Base-by-base conservation (phyloP, 2,888 invertebrate species). In the Gari tellinella region DNA sequence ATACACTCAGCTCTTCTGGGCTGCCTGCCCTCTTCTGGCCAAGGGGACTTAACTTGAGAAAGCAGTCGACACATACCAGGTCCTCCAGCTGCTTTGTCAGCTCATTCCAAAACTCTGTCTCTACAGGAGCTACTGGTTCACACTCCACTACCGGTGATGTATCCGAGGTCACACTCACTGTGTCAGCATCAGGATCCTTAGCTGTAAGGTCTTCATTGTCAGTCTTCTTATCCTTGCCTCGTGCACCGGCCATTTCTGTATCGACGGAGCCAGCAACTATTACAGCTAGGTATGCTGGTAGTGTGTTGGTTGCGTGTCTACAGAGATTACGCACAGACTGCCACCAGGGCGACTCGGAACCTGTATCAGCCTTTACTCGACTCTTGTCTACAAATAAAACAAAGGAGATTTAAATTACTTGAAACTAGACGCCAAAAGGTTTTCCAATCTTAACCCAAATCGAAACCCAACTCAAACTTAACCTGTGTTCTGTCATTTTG, bases 1-100 rank as follows among this genome's bases (percentile, higher is more conserved):
- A 90, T 14, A 92, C 86, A 51, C 62, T 72, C 55, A 90, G 80
- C 43, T 85, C 80, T 15, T 77, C 66, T n/a, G 52, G 26, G 41
- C 65, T 46, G 7, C 53, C 51, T 2, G 69, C 61, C 49, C 77
- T 70, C 7, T 56, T 58, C 41, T 38, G 19, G 26, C 67, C 73
- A 41, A 69, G 38, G 17, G 77, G 81, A 25, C 80, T 70, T 14
- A 85, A 43, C 31, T 85, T 81, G 5, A 91, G 82, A 26, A 91
- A 82, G 53, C 85, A 80, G 64, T 82, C 93, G 19, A 91, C 69
- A 61, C 96, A 94, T 2, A 97, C 95, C 1, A 97, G 94, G 90
- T 98, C 97, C 91, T 98, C 97, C 51, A 98, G 93, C 93, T 97
- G 97, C 61, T 96, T 96, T 45, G 97, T 95, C 1, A 98, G 93